These are phyloP conservation scores for Criorhina ranunculi DNA, from an alignment of 2,888 invertebrate genomes.

Conservation along the genomic window DNA sequence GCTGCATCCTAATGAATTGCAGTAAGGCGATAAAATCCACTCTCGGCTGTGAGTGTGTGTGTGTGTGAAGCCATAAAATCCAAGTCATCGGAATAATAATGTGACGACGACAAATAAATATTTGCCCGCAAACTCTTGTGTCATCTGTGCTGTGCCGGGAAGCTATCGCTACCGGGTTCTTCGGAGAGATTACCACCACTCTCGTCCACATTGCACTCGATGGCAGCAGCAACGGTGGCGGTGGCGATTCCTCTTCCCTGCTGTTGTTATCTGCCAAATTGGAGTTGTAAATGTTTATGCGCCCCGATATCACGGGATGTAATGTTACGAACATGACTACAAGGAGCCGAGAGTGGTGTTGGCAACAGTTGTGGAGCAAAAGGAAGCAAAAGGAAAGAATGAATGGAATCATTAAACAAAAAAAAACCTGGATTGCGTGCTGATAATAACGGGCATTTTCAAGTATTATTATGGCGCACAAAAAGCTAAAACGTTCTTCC, in stretches of 20 bases:
- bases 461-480: slow-evolving; percentile 75
- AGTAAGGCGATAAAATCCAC: slow-evolving; percentile 74
- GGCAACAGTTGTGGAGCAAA: slow-evolving; percentile 61
- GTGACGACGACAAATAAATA: slow-evolving; percentile 76
- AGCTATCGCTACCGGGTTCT: slow-evolving; percentile 68
- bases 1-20: slow-evolving; percentile 74
- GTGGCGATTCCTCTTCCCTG: slow-evolving; percentile 32
- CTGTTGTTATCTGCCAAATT: slow-evolving; percentile 76
- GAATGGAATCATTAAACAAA: slow-evolving; percentile 71
- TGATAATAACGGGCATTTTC: slow-evolving; percentile 78
- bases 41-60: slow-evolving; percentile 60
- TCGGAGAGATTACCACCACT: slow-evolving; percentile 57
- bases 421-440: slow-evolving; percentile 77
- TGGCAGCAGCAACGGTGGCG: slow-evolving; percentile 34
- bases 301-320: slow-evolving; percentile 75
- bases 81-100: slow-evolving; percentile 72
- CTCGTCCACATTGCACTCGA: slow-evolving; percentile 50
- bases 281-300: slow-evolving; percentile 76
- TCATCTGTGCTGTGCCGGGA: slow-evolving; percentile 57
- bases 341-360: slow-evolving; percentile 62
- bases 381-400: slow-evolving; percentile 54
- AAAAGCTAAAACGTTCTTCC: slow-evolving; percentile 74
- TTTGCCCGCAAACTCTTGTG: slow-evolving; percentile 74
- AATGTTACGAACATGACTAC: slow-evolving; percentile 75
- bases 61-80: slow-evolving; percentile 69